Percentiles rank a stretch among this genome's conserved stretches.
phyloP scores from a whole-genome alignment of 2,113 vertebrate species.

The Meleagris gallopavo region DNA sequence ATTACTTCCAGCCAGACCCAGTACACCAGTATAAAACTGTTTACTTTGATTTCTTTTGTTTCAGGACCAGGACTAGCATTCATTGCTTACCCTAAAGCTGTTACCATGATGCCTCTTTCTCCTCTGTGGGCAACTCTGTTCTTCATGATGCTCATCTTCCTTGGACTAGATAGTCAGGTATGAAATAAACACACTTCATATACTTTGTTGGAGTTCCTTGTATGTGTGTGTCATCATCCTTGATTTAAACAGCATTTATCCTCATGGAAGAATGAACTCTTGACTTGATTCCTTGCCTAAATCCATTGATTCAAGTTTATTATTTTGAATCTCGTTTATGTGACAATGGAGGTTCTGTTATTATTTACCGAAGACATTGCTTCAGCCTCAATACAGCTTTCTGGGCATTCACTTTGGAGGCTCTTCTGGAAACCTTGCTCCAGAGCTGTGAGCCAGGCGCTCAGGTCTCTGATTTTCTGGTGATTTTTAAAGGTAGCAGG shows the following conservation, averaged over 20 bases:
- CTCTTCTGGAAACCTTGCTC: not conserved
- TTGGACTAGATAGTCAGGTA: conserved; percentile 98
- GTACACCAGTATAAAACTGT: not conserved
- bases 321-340: not conserved
- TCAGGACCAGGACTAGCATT: conserved; percentile 96
- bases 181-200: not conserved
- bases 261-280: not conserved
- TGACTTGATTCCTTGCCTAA: not conserved
- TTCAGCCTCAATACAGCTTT: not conserved
- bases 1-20: not conserved
- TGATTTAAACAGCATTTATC: not conserved
- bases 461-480: not conserved
- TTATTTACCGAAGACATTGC: not conserved
- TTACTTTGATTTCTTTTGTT: not conserved
- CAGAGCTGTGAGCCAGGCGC: not conserved
- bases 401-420: not conserved
- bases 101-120: conserved; percentile 98
- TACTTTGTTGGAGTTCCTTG: not conserved
- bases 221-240: not conserved
- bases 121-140: conserved; percentile 96
- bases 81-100: conserved; percentile 98
- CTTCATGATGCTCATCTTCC: conserved; percentile 99
- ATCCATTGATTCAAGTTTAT: not conserved
- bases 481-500: not conserved
- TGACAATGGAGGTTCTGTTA: not conserved